Percentiles rank a stretch among this genome's conserved stretches.
These are phyloP conservation scores for Dipodomys ordii DNA, from an alignment of 2,113 vertebrate species.

Conservation along the genomic window DNA sequence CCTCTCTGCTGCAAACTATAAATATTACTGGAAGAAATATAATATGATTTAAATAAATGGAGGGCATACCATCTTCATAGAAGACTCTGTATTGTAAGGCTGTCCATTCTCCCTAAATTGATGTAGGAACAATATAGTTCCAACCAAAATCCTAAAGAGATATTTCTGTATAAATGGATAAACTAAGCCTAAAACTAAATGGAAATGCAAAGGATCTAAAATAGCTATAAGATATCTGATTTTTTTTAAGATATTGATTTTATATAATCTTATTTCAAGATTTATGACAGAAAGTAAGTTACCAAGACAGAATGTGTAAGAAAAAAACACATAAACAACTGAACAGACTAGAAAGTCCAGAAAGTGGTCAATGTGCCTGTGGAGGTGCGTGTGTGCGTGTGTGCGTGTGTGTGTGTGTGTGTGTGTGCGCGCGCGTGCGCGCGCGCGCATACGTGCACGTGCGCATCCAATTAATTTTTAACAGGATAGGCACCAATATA, in stretches of 20 bases:
- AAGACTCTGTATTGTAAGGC: background rate
- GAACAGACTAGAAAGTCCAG: background rate
- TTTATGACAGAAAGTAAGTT: background rate
- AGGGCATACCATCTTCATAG: background rate
- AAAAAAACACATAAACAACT: background rate
- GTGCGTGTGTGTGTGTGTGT: no score
- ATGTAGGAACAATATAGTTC: slow-evolving; percentile 13
- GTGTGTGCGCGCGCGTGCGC: rapidly evolving
- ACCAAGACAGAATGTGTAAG: background rate
- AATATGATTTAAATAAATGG: slow-evolving; percentile 18
- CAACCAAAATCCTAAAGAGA: slow-evolving; percentile 17
- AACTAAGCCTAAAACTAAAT: slow-evolving; percentile 51
- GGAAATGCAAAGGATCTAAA: slow-evolving; percentile 1
- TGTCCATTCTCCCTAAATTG: background rate
- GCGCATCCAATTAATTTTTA: slow-evolving; percentile 18
- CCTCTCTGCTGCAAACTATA: background rate
- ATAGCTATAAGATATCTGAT: background rate
- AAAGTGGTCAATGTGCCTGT: background rate
- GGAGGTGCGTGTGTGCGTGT: no score
- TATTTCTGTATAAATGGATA: background rate
- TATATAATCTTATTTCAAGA: slow-evolving; percentile 26
- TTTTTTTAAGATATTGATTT: background rate
- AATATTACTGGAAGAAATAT: background rate
- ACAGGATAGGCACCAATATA: background rate
- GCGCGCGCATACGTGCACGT: no score